Evolutionary conservation across 2,888 invertebrate genomes (phyloP).

Genomic region (Pseudanteris insignis): DNA sequence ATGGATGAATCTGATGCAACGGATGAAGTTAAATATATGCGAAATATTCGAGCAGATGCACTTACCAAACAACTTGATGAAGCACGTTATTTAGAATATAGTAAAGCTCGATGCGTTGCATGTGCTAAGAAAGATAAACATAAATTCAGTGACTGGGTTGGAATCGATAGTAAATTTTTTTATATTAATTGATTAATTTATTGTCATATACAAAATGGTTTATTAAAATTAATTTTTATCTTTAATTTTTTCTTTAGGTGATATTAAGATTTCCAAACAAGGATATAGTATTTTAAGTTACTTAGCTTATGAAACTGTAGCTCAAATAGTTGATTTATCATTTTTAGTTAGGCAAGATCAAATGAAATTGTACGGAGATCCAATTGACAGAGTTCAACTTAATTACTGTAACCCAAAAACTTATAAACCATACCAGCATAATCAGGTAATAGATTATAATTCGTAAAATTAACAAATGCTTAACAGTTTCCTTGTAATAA

Average conservation of each 20-base stretch:
- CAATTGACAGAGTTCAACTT: conserved; percentile 74
- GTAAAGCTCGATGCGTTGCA: conserved; percentile 80
- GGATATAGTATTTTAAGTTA: conserved; percentile 84
- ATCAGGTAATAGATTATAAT: too few species aligned
- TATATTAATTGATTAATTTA: too few species aligned
- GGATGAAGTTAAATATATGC: conserved; percentile 71
- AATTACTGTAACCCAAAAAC: conserved; percentile 72
- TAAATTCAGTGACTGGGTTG: conserved; percentile 61
- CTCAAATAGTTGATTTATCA: conserved; percentile 86
- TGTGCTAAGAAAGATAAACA: conserved; percentile 71
- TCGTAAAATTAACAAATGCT: too few species aligned
- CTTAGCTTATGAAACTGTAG: conserved; percentile 89
- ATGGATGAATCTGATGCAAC: conserved; percentile 68
- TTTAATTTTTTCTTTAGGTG: conserved; percentile 55
- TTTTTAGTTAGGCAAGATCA: conserved; percentile 83
- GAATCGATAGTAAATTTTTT: conserved; percentile 51
- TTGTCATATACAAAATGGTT: neutral
- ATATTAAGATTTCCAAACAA: conserved; percentile 71
- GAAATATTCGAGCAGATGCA: conserved; percentile 69
- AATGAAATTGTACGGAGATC: conserved; percentile 74
- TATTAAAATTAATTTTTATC: too few species aligned
- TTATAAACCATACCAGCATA: conserved; percentile 61
- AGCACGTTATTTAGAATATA: conserved; percentile 76
- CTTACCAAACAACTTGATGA: conserved; percentile 69
- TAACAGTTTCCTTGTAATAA: too few species aligned